Conservation (phyloP, 2,113 vertebrate genomes). For the Arenaria interpres region DNA sequence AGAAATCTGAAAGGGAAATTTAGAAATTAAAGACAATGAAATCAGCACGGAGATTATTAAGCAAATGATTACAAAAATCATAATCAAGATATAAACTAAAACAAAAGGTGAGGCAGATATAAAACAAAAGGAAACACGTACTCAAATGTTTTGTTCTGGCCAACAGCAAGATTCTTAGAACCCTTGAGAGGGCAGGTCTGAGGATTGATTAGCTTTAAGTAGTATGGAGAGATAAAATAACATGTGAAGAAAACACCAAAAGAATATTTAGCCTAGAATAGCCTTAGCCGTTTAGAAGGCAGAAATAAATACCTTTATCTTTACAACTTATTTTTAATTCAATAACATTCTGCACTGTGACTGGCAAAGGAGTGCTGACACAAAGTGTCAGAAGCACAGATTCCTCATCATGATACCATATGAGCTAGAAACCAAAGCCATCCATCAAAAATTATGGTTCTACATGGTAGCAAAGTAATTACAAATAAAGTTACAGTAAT, state of each 20-base stretch:
- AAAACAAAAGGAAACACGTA: background rate
- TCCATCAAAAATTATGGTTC: background rate
- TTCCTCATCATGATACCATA: rapidly evolving
- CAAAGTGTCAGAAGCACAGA: background rate
- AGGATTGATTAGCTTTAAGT: background rate
- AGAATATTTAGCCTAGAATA: background rate
- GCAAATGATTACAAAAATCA: background rate
- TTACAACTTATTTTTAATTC: background rate
- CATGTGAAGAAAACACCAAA: background rate
- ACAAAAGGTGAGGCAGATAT: background rate
- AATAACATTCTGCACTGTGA: background rate
- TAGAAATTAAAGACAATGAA: background rate
- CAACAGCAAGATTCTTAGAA: background rate
- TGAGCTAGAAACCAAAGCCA: background rate
- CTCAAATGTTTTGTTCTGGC: background rate
- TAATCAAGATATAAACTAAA: background rate
- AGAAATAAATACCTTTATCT: background rate
- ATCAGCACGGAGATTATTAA: background rate
- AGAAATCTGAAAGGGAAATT: background rate
- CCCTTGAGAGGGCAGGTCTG: background rate
- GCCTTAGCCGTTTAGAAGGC: background rate
- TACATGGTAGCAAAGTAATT: background rate
- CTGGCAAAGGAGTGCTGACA: background rate
- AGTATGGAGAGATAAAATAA: background rate
- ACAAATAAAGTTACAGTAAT: background rate